Evolutionary conservation across 2,797 vertebrate species (phyloP), one percentile per base, ranked within the genome.

Genomic region (Enteromius paludinosus): DNA sequence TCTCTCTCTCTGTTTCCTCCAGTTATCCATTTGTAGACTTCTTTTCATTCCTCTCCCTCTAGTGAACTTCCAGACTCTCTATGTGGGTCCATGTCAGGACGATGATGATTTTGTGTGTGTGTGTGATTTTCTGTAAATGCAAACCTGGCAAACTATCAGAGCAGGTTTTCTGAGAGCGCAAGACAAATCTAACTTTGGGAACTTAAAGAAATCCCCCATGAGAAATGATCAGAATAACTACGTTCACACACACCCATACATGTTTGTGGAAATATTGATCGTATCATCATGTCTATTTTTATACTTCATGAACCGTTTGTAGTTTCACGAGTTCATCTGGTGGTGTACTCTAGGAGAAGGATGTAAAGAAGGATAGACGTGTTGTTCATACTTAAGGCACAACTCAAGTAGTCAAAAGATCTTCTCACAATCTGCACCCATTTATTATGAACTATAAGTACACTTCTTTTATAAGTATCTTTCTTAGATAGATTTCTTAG

Each of bases 1-100:
- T 35, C 33, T 35, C 38, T 74, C 77, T 56, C 49, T 47, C 17
- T 54, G 47, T 62, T 10, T 73, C 74, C n/a, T 74, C 5, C 33
- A 79, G 78, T 83, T 76, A 77, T 83, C 78, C 81, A 54, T 83
- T 86, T 83, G 77, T 64, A 78, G 47, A 64, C 61, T 77, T 15
- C 45, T 56, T 49, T 61, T 59, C 73, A 75, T 69, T 81, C 71
- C 52, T 69, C 38, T 38, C 45, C 43, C 68, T 52, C 45, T 33
- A 49, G 74, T 61, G 61, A 61, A 45, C 79, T 64, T 61, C 65
- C 68, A 81, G 23, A n/a, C 78, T 81, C 56, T 84, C 17, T 62
- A 11, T 79, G 45, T 56, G 79, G 80, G 56, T 71, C 33, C 49
- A 77, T 78, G 74, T 81, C 43, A 30, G 56, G 66, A 65, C 45